Evolutionary conservation across 2,888 invertebrate species (phyloP).

Genomic region (Daptonema setosum): DNA sequence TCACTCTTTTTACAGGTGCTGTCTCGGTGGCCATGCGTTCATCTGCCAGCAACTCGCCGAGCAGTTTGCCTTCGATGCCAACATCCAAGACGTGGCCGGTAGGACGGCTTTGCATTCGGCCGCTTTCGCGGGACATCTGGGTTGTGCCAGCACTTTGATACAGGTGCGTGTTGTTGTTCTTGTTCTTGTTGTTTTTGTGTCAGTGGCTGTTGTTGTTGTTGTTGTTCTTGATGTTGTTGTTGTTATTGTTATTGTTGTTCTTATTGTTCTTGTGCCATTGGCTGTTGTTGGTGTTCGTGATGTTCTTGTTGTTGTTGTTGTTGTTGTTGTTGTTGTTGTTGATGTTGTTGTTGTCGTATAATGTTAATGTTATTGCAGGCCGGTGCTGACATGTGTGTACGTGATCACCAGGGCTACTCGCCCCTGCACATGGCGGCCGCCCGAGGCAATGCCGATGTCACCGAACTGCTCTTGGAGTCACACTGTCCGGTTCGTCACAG

Average conservation of each 20-base stretch:
- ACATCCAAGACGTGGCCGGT: constrained; percentile 3
- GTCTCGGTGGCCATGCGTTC: constrained; percentile 5
- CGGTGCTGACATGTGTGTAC: background rate
- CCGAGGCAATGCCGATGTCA: background rate
- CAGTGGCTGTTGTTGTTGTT: no score
- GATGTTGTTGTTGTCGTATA: no score
- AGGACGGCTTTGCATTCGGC: constrained; percentile 6
- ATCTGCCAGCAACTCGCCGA: constrained; percentile 3
- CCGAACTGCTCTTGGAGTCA: background rate
- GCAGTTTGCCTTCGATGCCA: constrained; percentile 4
- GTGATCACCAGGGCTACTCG: background rate
- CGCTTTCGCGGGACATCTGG: constrained; percentile 5
- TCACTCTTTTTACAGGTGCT: constrained; percentile 5
- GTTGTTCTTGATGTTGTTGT: no score
- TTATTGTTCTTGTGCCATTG: no score
- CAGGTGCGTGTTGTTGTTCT: background rate
- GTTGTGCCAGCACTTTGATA: constrained; percentile 4
- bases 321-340: no score
- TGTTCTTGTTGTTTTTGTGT: background rate
- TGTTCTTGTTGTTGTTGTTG: no score
- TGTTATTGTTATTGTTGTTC: no score
- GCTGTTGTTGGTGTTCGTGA: no score
- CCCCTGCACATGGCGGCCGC: constrained; percentile 2
- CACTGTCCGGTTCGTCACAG: background rate
- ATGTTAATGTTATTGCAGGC: no score